Evolutionary conservation across 2,113 vertebrate species (phyloP), one percentile per base, ranked within the genome.

Genomic region (Neopipo cinnamomea): DNA sequence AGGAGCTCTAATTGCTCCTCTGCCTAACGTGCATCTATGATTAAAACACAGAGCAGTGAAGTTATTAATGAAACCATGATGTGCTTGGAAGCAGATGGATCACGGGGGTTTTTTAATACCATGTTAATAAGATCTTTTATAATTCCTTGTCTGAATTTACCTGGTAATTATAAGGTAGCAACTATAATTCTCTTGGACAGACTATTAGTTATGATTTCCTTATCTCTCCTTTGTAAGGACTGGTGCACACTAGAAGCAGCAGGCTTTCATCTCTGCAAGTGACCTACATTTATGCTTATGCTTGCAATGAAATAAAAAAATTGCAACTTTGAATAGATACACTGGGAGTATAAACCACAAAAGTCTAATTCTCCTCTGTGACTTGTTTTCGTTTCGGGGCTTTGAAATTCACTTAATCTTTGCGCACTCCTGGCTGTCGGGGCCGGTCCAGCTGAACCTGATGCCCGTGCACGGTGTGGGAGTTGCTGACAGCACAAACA

Each of bases 131-230:
- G 50, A 33, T 93, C 79, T 95, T 88, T 89, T 79, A 72, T 93
- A 95, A 97, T 97, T 97, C 92, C 87, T 94, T 95, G 77, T 92
- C 86, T 96, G 77, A 95, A 96, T 97, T 97, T 96, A 96, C 96
- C 96, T 97, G 78, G 96, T 97, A 97, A 98, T 97, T 97, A 95
- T 96, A 95, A 97, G 97, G 97, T 97, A 97, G 93, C 95, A 96
- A 89, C 94, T 96, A 22, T 94, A 94, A 95, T 97, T 97, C 91
- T 96, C 93, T 94, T 52, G 93, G 85, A 97, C 94, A 92, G 88
- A 42, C 31, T 96, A 56, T 97, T 97, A 94, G 95, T 96, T 97
- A 91, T 68, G 81, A 95, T 97, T 97, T 97, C 80, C 78, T 84
- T 89, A 92, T 96, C 93, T 94, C 95, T 94, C 47, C 82, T 58